Evolutionary conservation across 2,888 invertebrate genomes (phyloP), one percentile per base, ranked within the genome.

Genomic region (Chirona hameri): DNA sequence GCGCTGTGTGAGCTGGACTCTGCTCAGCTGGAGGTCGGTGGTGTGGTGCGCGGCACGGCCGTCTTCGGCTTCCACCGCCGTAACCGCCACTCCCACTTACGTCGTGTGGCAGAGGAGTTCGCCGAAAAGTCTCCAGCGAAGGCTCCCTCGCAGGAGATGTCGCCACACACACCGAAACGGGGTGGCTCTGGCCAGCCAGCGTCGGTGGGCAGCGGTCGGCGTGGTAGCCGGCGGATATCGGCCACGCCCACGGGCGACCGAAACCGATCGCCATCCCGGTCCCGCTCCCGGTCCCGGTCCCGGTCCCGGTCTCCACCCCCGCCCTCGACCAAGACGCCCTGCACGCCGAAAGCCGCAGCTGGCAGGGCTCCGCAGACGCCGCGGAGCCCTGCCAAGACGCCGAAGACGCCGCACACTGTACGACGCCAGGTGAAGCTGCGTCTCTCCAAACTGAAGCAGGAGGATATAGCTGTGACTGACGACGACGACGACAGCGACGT

Each of bases 391-490:
- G 27, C 18, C 52, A n/a, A n/a, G n/a, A 27, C 14, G 52, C 52
- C 80, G 52, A 29, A 52, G 52, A 80, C 80, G 18, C 80, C 80
- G 52, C 55, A 80, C 14, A 39, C 52, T 1, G 52, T 80, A 48
- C 80, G 80, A 14, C 80, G 80, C 27, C 52, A 48, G 27, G 24
- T 80, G 24, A n/a, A 52, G 80, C 52, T 21, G 80, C 80, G 80
- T 0, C 55, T 80, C 15, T n/a, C 80, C 52, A 80, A 80, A 52
- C 80, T 80, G 52, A n/a, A 48, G 80, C 52, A 52, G 52, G 80
- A 80, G 27, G 52, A 80, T 5, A 48, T 80, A 27, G 80, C 80
- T 52, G 80, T 80, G 27, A 52, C 80, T 1, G 80, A 80, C 27
- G 80, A 79, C 46, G 79, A 39, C 46, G n/a, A 21, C 52, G 80